Evolutionary conservation across 2,888 invertebrate species (phyloP).

Genomic region (Gibbula magus): DNA sequence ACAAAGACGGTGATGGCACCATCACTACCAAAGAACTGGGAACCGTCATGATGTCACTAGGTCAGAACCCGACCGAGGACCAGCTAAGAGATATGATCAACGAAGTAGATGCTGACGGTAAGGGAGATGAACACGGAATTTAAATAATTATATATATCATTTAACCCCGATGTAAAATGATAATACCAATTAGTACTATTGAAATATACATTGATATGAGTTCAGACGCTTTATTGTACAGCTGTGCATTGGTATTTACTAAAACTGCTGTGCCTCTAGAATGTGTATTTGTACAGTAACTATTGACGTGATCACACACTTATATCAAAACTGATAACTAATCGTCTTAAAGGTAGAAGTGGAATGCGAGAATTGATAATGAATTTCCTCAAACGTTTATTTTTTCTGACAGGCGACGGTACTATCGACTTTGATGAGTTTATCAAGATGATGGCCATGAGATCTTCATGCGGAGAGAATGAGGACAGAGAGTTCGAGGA

Average conservation of each 20-base stretch:
- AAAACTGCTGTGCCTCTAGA: too few species aligned
- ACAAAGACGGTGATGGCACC: constrained; percentile 99
- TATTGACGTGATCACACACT: too few species aligned
- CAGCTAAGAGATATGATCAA: constrained; percentile 99
- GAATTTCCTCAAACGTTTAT: not conserved
- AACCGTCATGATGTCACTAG: constrained; percentile 98
- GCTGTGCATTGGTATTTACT: too few species aligned
- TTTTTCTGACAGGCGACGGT: constrained; percentile 87
- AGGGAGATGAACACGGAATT: constrained; percentile 15
- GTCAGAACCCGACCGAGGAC: constrained; percentile 99
- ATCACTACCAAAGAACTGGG: constrained; percentile 99
- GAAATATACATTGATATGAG: too few species aligned
- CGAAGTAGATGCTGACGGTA: constrained; percentile 94
- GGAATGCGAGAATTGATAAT: not conserved
- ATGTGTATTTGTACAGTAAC: too few species aligned
- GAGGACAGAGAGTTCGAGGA: constrained; percentile 98
- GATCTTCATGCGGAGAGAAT: constrained; percentile 98
- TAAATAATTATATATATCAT: too few species aligned
- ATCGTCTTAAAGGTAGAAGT: too few species aligned
- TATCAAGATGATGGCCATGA: constrained; percentile 99
- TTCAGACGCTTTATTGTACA: too few species aligned
- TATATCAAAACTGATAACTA: too few species aligned
- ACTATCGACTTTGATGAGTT: constrained; percentile 99
- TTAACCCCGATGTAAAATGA: too few species aligned
- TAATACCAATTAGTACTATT: too few species aligned